A percentile compares a stretch with the other conserved stretches of the same genome.
phyloP scores from a whole-genome alignment of 2,888 invertebrate genomes.

The Tenthredo distinguenda region DNA sequence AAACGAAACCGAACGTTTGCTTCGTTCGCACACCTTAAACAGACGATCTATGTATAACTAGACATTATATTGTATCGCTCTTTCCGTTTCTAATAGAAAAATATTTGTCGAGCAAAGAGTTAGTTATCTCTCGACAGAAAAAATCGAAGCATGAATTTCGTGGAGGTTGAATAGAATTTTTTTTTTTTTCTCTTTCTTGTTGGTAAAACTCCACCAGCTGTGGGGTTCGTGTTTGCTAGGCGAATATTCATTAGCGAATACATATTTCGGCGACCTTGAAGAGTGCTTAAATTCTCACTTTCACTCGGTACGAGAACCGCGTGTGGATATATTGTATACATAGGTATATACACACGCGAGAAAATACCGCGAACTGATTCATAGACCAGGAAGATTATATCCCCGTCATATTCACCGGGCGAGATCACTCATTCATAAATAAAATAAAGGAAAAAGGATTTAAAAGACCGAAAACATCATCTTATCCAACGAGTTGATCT shows the following conservation, averaged over 20 bases:
- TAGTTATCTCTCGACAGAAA: not conserved
- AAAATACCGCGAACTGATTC: conserved; percentile 39
- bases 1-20: not conserved
- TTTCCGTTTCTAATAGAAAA: not conserved
- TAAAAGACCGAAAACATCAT: conserved; percentile 9
- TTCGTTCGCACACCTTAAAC: not conserved
- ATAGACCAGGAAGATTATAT: conserved; percentile 12
- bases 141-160: not conserved
- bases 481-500: not conserved
- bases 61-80: not conserved
- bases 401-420: not conserved
- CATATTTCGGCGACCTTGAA: conserved; percentile 70
- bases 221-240: not conserved
- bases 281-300: conserved; percentile 73
- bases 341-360: not conserved
- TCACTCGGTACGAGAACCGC: conserved; percentile 1
- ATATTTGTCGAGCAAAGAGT: not conserved
- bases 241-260: conserved; percentile 59
- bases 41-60: not conserved
- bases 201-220: not conserved
- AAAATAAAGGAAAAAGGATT: not conserved
- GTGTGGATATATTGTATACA: not conserved
- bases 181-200: no score
- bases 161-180: not conserved
- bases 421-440: conserved; percentile 5